A percentile compares a stretch with the other conserved stretches of the same genome.
Evolutionary conservation across 2,797 vertebrate genomes (phyloP).

Genomic region (Propithecus deckenii): DNA sequence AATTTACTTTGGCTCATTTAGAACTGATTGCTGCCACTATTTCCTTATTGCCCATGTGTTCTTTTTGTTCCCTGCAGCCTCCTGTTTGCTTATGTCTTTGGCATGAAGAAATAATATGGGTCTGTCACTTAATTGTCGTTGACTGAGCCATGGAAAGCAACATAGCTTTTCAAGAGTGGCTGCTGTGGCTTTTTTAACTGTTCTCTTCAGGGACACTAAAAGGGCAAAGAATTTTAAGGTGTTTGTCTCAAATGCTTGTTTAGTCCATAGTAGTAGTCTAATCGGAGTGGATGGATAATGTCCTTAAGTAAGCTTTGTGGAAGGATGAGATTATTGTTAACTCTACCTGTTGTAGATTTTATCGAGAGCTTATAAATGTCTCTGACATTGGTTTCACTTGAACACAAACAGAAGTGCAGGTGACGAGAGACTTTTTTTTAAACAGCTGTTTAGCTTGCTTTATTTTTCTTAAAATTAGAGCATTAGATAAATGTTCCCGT

Average conservation of each 20-base stretch:
- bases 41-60: background rate
- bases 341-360: conserved; percentile 47
- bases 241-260: conserved; percentile 37
- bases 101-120: background rate
- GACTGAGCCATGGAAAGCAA: background rate
- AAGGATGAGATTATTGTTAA: conserved; percentile 44
- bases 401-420: conserved; percentile 10
- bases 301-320: background rate
- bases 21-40: background rate
- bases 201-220: background rate
- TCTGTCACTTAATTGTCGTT: background rate
- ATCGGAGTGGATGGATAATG: background rate
- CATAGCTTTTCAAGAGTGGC: background rate
- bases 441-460: conserved; percentile 22
- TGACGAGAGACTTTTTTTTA: background rate
- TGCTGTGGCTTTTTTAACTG: background rate
- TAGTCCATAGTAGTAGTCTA: background rate
- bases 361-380: conserved; percentile 5
- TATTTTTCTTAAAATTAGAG: background rate
- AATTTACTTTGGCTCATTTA: background rate
- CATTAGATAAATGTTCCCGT: background rate
- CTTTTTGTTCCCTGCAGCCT: background rate
- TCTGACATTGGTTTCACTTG: background rate
- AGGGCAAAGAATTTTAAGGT: conserved; percentile 49
- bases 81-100: background rate